phyloP scores from a whole-genome alignment of 1,140 invertebrate species.

The Adoxophyes honmai region DNA sequence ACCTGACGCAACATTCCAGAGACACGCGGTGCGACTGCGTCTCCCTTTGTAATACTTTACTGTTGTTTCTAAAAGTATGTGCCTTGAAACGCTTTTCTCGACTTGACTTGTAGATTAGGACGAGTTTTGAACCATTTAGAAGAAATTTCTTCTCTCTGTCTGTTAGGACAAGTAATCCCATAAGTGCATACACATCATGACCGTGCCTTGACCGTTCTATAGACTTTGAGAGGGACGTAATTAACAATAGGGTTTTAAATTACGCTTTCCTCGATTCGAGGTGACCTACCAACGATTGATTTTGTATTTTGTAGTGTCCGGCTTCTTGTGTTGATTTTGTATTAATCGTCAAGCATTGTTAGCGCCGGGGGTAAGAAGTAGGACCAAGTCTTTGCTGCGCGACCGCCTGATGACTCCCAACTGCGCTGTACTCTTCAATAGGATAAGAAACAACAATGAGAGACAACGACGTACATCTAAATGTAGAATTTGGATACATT shows the following conservation, averaged over 20 bases:
- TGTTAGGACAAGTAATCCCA: conserved; percentile 63
- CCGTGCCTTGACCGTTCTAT: conserved; percentile 76
- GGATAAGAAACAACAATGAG: conserved; percentile 58
- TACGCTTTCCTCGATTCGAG: conserved; percentile 48
- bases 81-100: conserved; percentile 74
- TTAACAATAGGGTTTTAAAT: conserved; percentile 70
- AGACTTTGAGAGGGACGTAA: conserved; percentile 75
- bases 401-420: conserved; percentile 61
- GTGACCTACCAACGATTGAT: conserved; percentile 46
- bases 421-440: conserved; percentile 51
- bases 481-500: conserved; percentile 60
- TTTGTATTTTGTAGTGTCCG: conserved; percentile 54
- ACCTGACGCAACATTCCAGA: conserved; percentile 39
- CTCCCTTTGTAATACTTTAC: conserved; percentile 50
- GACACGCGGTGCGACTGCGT: conserved; percentile 37
- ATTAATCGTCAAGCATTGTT: conserved; percentile 37
- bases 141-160: conserved; percentile 66
- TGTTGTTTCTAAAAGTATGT: conserved; percentile 76
- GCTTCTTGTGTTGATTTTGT: conserved; percentile 43
- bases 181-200: conserved; percentile 75
- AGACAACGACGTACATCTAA: conserved; percentile 64
- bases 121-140: conserved; percentile 71
- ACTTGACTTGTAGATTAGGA: conserved; percentile 68
- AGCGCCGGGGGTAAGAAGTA: conserved; percentile 52
- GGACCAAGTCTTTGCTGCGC: conserved; percentile 56